phyloP scores from a whole-genome alignment of 2,113 vertebrate species.

The Odocoileus hemionus region DNA sequence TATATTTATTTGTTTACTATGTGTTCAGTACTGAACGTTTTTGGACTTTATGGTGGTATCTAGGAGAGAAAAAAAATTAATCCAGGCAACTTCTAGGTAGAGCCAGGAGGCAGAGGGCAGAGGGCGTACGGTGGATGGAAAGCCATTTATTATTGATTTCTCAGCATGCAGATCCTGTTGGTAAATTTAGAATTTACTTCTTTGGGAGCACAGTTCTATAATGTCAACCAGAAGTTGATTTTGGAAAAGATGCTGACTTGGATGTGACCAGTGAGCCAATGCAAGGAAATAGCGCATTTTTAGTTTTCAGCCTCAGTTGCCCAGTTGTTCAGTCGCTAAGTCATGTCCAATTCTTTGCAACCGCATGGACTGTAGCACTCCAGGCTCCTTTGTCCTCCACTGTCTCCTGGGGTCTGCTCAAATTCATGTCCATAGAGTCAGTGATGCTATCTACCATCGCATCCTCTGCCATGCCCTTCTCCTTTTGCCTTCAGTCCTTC shows the following conservation, averaged over 20 bases:
- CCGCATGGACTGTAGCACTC: background rate
- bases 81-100: background rate
- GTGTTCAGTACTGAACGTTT: conserved; percentile 43
- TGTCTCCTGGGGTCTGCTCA: background rate
- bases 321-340: background rate
- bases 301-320: background rate
- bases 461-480: background rate
- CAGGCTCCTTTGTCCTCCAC: background rate
- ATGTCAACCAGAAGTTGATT: background rate
- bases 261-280: background rate
- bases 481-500: background rate
- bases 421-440: background rate
- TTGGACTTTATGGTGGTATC: background rate
- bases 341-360: background rate
- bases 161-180: background rate
- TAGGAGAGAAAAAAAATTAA: background rate
- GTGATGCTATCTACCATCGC: background rate
- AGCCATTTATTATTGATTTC: background rate
- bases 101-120: background rate
- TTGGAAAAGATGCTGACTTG: conserved; percentile 6
- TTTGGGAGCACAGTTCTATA: background rate
- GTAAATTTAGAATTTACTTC: background rate
- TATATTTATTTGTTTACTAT: conserved; percentile 44
- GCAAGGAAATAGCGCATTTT: background rate
- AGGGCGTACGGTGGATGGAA: background rate